A percentile compares a stretch with the other conserved stretches of the same genome.
These are phyloP conservation scores for Spatula versicolor DNA, from an alignment of 2,797 vertebrate genomes.

Conservation along the genomic window DNA sequence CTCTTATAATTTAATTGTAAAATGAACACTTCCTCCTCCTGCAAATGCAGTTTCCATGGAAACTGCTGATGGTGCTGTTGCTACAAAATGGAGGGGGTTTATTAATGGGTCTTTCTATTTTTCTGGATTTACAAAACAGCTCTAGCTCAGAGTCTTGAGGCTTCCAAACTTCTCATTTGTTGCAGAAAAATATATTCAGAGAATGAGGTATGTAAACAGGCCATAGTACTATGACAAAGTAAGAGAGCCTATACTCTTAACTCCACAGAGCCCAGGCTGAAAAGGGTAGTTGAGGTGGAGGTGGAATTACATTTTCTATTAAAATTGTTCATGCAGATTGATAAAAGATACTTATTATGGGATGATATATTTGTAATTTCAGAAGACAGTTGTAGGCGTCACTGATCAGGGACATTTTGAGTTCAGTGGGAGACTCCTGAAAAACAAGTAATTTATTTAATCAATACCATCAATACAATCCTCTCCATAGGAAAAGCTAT, in stretches of 20 bases:
- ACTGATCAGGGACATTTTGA: neutral
- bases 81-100: slow-evolving; percentile 18
- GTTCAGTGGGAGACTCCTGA: neutral
- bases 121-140: neutral
- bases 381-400: neutral
- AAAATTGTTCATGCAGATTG: neutral
- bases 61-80: slow-evolving; percentile 41
- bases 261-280: neutral
- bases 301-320: neutral
- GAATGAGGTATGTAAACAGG: neutral
- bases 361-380: neutral
- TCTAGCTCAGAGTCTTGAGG: neutral
- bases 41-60: slow-evolving; percentile 67
- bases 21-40: slow-evolving; percentile 45
- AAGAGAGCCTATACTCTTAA: neutral
- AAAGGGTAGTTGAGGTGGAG: neutral
- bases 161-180: neutral
- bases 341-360: neutral
- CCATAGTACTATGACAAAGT: neutral
- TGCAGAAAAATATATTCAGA: neutral
- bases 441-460: neutral
- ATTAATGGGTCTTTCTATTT: neutral
- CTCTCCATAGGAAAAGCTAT: neutral
- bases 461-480: neutral
- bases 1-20: slow-evolving; percentile 63